Conservation (phyloP, 2,113 vertebrate species). For the Cololabis saira region DNA sequence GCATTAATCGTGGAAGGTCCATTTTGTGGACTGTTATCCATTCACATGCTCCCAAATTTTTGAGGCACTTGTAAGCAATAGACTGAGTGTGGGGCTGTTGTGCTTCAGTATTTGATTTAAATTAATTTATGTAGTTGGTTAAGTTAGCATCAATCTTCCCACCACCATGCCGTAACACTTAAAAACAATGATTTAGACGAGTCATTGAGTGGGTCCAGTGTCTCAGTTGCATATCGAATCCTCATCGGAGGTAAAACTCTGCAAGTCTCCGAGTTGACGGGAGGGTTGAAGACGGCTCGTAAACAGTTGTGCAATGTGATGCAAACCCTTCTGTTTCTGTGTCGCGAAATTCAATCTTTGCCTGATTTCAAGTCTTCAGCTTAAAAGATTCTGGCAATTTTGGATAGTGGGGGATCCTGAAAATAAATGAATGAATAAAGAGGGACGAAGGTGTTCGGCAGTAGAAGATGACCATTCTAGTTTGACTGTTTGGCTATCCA, state of each 20-base stretch:
- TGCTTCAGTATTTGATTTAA: slow-evolving; percentile 51
- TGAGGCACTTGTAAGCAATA: slow-evolving; percentile 69
- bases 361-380: slow-evolving; percentile 1
- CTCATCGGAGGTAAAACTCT: not conserved
- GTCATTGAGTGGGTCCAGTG: not conserved
- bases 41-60: slow-evolving; percentile 68
- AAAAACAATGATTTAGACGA: slow-evolving; percentile 4
- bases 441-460: slow-evolving; percentile 16
- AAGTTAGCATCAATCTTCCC: slow-evolving; percentile 8
- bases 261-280: slow-evolving; percentile 8
- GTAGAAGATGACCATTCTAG: slow-evolving; percentile 33
- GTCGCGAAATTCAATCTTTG: slow-evolving; percentile 1
- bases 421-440: slow-evolving; percentile 7
- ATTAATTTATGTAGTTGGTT: not conserved
- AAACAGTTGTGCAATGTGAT: slow-evolving; percentile 23
- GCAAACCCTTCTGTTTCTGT: slow-evolving; percentile 7
- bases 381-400: slow-evolving; percentile 55
- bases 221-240: slow-evolving; percentile 12
- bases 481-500: slow-evolving; percentile 51
- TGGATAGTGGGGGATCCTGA: not conserved
- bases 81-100: slow-evolving; percentile 42
- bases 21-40: slow-evolving; percentile 39
- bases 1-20: slow-evolving; percentile 30
- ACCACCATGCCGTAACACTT: slow-evolving; percentile 9
- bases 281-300: slow-evolving; percentile 21